Conservation (phyloP, 2,113 vertebrate genomes). For the Garra rufa region DNA sequence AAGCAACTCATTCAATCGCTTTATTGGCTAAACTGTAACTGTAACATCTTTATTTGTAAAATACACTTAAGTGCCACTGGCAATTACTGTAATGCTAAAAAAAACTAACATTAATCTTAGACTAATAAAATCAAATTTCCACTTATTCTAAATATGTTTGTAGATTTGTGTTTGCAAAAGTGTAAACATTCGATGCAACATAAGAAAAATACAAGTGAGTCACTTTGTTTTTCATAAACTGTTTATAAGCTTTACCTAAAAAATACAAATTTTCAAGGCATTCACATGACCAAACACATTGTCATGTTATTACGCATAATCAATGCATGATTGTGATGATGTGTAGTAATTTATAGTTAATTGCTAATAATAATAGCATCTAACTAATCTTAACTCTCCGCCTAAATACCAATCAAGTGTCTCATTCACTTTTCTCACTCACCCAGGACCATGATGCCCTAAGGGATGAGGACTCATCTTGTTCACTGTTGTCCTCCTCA, state of each 20-base stretch:
- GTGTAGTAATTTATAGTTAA: background rate
- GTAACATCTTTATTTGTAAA: background rate
- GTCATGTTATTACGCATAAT: background rate
- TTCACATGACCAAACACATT: background rate
- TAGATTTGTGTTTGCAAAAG: background rate
- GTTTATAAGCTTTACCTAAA: background rate
- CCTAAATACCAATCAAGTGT: background rate
- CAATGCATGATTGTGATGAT: background rate
- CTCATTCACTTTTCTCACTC: constrained; percentile 59
- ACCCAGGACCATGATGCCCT: constrained; percentile 73
- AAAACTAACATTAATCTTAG: background rate
- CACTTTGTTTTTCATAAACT: background rate
- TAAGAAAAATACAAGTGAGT: background rate
- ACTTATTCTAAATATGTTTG: background rate
- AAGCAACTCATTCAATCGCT: background rate
- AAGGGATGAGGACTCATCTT: constrained; percentile 62
- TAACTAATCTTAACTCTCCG: background rate
- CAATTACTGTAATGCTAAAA: background rate
- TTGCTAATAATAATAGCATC: background rate
- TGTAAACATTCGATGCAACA: background rate
- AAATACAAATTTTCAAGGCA: background rate
- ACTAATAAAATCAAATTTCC: background rate
- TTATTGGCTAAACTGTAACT: constrained; percentile 1
- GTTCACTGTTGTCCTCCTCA: constrained; percentile 67
- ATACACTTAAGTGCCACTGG: background rate